phyloP scores from a whole-genome alignment of 2,113 vertebrate species.

The Halcyon senegalensis region DNA sequence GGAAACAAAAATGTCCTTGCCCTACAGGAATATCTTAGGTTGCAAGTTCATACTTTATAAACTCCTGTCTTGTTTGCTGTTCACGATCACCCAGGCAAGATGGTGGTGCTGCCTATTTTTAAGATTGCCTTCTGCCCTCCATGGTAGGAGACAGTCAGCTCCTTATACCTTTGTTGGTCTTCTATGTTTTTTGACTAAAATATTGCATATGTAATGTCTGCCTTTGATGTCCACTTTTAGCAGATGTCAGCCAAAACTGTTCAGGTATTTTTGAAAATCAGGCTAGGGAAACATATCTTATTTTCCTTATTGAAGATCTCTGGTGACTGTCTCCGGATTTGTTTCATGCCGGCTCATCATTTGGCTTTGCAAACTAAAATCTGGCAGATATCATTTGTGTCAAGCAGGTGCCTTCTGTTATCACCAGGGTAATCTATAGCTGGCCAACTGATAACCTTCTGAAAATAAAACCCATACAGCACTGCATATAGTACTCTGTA shows the following conservation, averaged over 20 bases:
- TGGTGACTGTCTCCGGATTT: background rate
- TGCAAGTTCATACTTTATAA: background rate
- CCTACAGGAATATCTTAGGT: background rate
- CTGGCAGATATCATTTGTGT: slow-evolving; percentile 22
- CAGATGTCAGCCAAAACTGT: background rate
- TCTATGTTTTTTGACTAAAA: background rate
- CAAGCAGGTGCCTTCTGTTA: slow-evolving; percentile 50
- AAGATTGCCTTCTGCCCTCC: background rate
- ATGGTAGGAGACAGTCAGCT: background rate
- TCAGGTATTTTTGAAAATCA: background rate
- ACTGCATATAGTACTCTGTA: background rate
- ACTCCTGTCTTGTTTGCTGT: background rate
- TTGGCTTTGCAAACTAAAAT: slow-evolving; percentile 43
- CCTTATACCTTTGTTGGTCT: background rate
- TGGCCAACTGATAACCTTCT: slow-evolving; percentile 26
- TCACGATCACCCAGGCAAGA: background rate
- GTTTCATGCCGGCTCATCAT: background rate
- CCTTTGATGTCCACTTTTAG: background rate
- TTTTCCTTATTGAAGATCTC: background rate
- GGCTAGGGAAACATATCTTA: background rate
- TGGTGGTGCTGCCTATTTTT: background rate
- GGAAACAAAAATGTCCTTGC: background rate
- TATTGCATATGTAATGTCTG: background rate
- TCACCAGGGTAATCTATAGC: background rate
- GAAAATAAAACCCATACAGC: slow-evolving; percentile 5